These are phyloP conservation scores for Dicaeum eximium DNA, from an alignment of 2,113 vertebrate genomes.

Conservation along the genomic window DNA sequence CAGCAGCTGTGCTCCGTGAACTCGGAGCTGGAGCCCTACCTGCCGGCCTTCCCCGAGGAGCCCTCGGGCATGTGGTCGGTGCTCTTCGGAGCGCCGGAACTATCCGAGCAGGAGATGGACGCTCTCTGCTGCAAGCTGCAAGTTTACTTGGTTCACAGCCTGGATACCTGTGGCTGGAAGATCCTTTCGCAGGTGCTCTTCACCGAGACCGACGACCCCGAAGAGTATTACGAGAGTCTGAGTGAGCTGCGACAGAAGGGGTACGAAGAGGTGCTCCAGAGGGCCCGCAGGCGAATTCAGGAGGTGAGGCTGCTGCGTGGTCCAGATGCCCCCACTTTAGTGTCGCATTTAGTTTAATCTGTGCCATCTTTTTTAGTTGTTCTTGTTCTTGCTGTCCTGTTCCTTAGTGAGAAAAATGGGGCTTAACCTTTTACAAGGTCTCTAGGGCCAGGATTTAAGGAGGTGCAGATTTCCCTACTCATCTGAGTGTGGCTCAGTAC, in stretches of 20 bases:
- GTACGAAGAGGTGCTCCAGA: slow-evolving; percentile 90
- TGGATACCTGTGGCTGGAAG: slow-evolving; percentile 98
- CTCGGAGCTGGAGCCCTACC: slow-evolving; percentile 88
- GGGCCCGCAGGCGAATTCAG: slow-evolving; percentile 84
- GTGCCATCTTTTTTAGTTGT: neutral
- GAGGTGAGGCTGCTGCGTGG: slow-evolving; percentile 73
- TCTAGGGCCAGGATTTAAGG: neutral
- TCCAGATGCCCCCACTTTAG: neutral
- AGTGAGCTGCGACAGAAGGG: slow-evolving; percentile 92
- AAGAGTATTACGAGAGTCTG: slow-evolving; percentile 97
- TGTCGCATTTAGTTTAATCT: neutral
- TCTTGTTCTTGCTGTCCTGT: neutral
- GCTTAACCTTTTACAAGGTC: neutral
- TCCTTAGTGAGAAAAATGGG: neutral
- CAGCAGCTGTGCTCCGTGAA: slow-evolving; percentile 92
- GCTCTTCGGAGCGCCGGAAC: slow-evolving; percentile 81
- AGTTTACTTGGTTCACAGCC: slow-evolving; percentile 89
- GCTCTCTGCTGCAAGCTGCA: slow-evolving; percentile 87
- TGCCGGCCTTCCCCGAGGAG: slow-evolving; percentile 90
- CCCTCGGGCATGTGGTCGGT: slow-evolving; percentile 91
- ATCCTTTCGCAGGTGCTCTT: slow-evolving; percentile 95
- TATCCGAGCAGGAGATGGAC: slow-evolving; percentile 80
- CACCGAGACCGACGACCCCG: slow-evolving; percentile 87
- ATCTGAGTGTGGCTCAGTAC: neutral
- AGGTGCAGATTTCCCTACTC: neutral